Conservation (phyloP, 2,113 vertebrate species). For the Otocyon megalotis region DNA sequence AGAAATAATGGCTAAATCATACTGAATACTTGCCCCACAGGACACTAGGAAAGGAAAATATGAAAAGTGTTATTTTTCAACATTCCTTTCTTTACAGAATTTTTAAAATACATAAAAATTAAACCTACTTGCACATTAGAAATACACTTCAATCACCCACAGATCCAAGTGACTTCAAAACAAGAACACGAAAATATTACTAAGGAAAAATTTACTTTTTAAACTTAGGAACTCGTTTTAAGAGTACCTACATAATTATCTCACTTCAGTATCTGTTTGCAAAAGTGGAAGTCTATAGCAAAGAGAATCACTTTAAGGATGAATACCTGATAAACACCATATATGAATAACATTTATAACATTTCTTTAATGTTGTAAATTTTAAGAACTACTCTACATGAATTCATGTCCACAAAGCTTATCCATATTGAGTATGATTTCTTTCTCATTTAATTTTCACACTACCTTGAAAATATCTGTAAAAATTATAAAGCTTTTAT, state of each 20-base stretch:
- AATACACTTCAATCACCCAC: background rate
- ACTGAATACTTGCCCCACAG: background rate
- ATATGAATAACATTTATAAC: background rate
- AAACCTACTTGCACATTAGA: background rate
- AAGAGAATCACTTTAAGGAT: background rate
- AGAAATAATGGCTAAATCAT: background rate
- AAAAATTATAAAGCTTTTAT: slow-evolving; percentile 36
- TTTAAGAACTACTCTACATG: background rate
- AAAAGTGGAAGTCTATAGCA: background rate
- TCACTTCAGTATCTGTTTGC: slow-evolving; percentile 13
- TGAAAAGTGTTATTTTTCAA: background rate
- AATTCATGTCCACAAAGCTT: background rate
- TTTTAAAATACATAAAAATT: slow-evolving; percentile 20
- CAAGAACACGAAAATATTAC: background rate
- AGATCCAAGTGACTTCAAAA: slow-evolving; percentile 20
- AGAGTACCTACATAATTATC: background rate
- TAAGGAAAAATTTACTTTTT: background rate
- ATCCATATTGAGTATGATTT: background rate
- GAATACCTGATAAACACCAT: background rate
- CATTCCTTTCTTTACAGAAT: background rate
- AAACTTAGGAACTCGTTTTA: background rate
- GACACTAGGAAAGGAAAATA: background rate
- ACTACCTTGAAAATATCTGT: background rate
- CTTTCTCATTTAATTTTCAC: background rate
- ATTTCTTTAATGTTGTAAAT: background rate